Evolutionary conservation across 1,140 invertebrate genomes (phyloP).

Genomic region (Orchestia grillus): DNA sequence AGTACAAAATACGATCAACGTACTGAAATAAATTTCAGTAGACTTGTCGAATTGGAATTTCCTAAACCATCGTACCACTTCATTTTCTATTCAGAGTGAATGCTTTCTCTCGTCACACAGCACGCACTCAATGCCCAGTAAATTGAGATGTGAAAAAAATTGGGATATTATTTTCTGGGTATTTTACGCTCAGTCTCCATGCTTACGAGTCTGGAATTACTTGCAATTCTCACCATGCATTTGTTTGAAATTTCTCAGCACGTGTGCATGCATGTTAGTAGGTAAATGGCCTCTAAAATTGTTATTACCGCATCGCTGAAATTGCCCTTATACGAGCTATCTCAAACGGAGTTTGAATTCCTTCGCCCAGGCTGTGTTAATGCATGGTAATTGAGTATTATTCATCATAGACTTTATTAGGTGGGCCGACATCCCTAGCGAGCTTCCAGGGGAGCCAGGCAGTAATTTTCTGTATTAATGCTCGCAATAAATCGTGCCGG

Average conservation of each 20-base stretch:
- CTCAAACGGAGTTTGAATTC: background rate
- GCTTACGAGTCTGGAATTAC: background rate
- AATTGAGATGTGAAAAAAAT: background rate
- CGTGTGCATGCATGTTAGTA: background rate
- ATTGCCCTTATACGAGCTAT: background rate
- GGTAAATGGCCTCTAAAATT: background rate
- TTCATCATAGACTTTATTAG: slow-evolving; percentile 2
- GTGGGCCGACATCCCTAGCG: background rate
- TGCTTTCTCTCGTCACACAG: background rate
- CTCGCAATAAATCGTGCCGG: background rate
- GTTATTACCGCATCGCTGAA: background rate
- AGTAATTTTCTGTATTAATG: slow-evolving; percentile 1
- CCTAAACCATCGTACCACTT: background rate
- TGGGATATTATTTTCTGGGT: background rate
- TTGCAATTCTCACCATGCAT: background rate
- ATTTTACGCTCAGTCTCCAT: background rate
- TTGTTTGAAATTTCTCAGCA: background rate
- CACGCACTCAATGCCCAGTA: background rate
- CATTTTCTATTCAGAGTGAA: background rate
- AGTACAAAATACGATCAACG: too few species aligned
- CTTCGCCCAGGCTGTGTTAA: background rate
- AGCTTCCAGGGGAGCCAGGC: background rate
- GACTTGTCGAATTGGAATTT: background rate
- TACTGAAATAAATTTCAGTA: too few species aligned
- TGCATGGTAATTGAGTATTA: background rate